Conservation (phyloP, 2,888 invertebrate genomes). For the Amblyteles armatorius region DNA sequence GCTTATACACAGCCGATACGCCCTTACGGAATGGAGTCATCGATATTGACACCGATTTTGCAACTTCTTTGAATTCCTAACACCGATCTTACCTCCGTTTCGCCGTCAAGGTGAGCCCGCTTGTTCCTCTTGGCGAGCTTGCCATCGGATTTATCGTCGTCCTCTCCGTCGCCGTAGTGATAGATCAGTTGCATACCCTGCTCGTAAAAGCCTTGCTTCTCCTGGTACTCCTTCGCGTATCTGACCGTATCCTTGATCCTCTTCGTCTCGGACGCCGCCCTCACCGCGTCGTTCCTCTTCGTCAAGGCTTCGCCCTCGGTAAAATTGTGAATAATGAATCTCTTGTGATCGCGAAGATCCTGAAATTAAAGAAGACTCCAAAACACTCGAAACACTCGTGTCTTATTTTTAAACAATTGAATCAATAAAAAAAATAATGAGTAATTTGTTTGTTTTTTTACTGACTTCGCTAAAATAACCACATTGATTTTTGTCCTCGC, state of each 20-base stretch:
- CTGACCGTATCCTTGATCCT: constrained; percentile 77
- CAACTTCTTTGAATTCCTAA: background rate
- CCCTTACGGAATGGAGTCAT: too few relatives aligned
- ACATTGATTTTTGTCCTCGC: too few relatives aligned
- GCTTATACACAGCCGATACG: too few relatives aligned
- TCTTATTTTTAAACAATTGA: too few relatives aligned
- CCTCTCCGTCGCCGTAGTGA: constrained; percentile 76
- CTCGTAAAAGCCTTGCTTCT: constrained; percentile 81
- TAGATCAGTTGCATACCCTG: constrained; percentile 82
- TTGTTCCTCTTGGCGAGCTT: constrained; percentile 73
- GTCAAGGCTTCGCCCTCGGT: constrained; percentile 79
- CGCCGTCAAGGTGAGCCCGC: constrained; percentile 73
- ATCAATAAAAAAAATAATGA: too few relatives aligned
- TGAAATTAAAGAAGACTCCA: constrained; percentile 62
- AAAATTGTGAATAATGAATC: constrained; percentile 80
- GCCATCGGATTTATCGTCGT: constrained; percentile 20
- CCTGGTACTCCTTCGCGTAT: constrained; percentile 81
- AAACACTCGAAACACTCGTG: too few relatives aligned
- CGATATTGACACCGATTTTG: too few relatives aligned
- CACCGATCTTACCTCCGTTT: constrained; percentile 71
- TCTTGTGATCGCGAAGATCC: constrained; percentile 76
- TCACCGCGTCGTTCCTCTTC: constrained; percentile 78
- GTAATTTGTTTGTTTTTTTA: too few relatives aligned
- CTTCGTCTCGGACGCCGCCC: constrained; percentile 74
- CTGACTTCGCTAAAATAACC: too few relatives aligned